phyloP scores from a whole-genome alignment of 2,797 vertebrate genomes.

The Sebastes baramenuke region DNA sequence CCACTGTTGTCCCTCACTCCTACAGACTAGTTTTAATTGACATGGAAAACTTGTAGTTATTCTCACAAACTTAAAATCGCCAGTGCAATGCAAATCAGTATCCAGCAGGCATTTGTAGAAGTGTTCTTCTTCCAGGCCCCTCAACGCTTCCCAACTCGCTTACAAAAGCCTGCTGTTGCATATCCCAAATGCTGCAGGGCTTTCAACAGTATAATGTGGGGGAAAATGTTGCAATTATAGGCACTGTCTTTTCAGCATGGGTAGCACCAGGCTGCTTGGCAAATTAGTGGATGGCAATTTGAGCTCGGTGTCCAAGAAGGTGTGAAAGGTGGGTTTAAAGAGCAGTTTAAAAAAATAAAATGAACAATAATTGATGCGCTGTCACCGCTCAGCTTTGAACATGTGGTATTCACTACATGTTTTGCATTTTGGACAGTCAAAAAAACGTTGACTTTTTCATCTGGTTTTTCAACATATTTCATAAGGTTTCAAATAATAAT shows the following conservation, averaged over 20 bases:
- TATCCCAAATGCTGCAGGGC: slow-evolving; percentile 38
- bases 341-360: not conserved
- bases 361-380: not conserved
- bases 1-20: slow-evolving; percentile 22
- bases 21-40: slow-evolving; percentile 40
- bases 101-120: slow-evolving; percentile 50
- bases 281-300: slow-evolving; percentile 26
- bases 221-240: slow-evolving; percentile 50
- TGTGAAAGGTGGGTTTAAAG: slow-evolving; percentile 6
- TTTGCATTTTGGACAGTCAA: not conserved
- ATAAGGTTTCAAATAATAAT: slow-evolving; percentile 27
- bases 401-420: not conserved
- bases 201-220: slow-evolving; percentile 52
- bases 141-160: slow-evolving; percentile 21
- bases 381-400: not conserved
- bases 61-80: slow-evolving; percentile 40
- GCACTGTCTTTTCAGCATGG: slow-evolving; percentile 43
- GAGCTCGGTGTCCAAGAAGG: not conserved
- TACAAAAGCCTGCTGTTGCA: slow-evolving; percentile 46
- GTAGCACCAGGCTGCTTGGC: not conserved
- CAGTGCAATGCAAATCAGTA: slow-evolving; percentile 65
- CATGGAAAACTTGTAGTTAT: slow-evolving; percentile 45
- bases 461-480: not conserved
- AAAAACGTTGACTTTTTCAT: not conserved
- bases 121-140: slow-evolving; percentile 34